Conservation (phyloP, 2,888 invertebrate species). For the Chrysotoxum bicinctum region DNA sequence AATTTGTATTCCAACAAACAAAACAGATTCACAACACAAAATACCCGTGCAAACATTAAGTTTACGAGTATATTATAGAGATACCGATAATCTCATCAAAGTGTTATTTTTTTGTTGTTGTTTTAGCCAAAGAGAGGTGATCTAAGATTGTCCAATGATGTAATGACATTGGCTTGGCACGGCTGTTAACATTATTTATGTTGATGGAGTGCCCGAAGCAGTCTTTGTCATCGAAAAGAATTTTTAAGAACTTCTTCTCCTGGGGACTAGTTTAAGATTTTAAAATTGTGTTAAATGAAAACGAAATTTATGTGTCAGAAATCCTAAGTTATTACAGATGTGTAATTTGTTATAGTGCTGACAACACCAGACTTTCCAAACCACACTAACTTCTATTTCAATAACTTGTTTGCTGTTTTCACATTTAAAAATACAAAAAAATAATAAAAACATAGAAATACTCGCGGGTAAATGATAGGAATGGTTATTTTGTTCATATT, state of each 20-base stretch:
- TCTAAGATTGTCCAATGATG: constrained; percentile 66
- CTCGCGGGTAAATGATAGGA: too few species aligned
- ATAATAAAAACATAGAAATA: background rate
- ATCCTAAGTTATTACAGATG: background rate
- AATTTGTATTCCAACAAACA: constrained; percentile 39
- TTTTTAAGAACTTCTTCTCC: constrained; percentile 28
- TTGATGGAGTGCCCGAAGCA: constrained; percentile 15
- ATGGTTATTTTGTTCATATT: too few species aligned
- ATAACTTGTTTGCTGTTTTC: background rate
- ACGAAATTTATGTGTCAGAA: constrained; percentile 24
- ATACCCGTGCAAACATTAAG: background rate
- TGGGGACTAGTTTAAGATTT: background rate
- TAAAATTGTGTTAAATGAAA: constrained; percentile 25
- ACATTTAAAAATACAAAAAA: background rate
- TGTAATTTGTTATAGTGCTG: background rate
- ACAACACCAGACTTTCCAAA: background rate
- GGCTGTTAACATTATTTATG: constrained; percentile 29
- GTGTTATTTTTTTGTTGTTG: background rate
- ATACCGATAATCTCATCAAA: constrained; percentile 22
- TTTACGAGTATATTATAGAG: background rate
- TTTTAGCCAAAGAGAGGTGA: constrained; percentile 8
- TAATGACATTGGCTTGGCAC: constrained; percentile 57
- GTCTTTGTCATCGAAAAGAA: constrained; percentile 57
- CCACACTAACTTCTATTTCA: background rate
- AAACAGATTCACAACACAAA: constrained; percentile 46